These are phyloP conservation scores for Brevimyrus niger DNA, from an alignment of 2,113 vertebrate genomes.

Conservation along the genomic window DNA sequence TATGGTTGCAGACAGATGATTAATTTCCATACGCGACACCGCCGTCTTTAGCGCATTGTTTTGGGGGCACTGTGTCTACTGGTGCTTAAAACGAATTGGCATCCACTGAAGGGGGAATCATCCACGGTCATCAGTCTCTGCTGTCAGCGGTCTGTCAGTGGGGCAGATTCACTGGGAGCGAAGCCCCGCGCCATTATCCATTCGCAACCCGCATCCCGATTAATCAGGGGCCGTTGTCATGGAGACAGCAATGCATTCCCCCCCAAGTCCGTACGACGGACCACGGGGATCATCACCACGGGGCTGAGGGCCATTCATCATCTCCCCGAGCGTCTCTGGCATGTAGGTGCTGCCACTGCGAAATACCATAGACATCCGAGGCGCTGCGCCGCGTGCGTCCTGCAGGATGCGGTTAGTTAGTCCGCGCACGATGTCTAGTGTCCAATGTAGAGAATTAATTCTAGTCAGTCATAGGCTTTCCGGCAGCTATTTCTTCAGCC, in stretches of 20 bases:
- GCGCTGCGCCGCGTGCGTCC: background rate
- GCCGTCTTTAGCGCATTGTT: background rate
- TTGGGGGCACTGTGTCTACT: background rate
- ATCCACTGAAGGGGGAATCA: background rate
- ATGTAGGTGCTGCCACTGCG: background rate
- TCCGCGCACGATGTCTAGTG: background rate
- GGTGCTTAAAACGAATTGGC: background rate
- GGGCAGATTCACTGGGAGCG: background rate
- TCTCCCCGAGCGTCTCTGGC: background rate
- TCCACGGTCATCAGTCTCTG: background rate
- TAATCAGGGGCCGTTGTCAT: constrained; percentile 12
- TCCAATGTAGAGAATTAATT: background rate
- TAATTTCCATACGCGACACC: background rate
- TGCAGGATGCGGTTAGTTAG: background rate
- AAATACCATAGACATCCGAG: background rate
- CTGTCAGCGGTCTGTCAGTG: background rate
- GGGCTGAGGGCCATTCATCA: constrained; percentile 39
- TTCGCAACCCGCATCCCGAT: background rate
- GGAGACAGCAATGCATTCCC: background rate
- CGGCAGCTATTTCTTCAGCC: background rate
- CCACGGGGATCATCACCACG: background rate
- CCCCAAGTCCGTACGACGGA: background rate
- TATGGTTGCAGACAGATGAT: background rate
- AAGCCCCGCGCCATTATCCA: background rate
- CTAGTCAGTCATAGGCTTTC: background rate